These are phyloP conservation scores for Myodes glareolus DNA, from an alignment of 2,113 vertebrate species.

Conservation along the genomic window DNA sequence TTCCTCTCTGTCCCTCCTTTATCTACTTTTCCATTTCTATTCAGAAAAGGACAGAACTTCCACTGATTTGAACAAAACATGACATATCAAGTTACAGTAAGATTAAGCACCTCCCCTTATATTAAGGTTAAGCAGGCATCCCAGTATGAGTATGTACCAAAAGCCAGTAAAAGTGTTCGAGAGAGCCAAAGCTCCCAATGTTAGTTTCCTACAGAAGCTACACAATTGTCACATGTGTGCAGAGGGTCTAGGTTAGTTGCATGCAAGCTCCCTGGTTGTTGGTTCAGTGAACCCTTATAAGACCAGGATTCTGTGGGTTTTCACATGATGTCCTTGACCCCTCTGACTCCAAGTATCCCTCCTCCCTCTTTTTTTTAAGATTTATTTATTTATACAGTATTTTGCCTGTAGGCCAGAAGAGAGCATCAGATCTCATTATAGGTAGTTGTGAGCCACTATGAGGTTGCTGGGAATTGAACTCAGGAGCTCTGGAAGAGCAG, in stretches of 20 bases:
- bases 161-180: neutral
- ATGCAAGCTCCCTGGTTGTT: neutral
- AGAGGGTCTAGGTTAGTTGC: neutral
- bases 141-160: too few species aligned
- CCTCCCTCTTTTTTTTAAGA: neutral
- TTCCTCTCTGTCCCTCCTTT: neutral
- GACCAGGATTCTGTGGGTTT: neutral
- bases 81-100: neutral
- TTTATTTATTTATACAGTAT: too few species aligned
- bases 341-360: neutral
- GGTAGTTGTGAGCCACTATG: too few species aligned
- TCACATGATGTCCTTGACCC: neutral
- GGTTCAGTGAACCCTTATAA: neutral
- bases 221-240: neutral
- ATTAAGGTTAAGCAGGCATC: neutral
- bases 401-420: too few species aligned
- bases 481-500: too few species aligned
- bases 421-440: too few species aligned
- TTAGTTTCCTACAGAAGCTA: neutral
- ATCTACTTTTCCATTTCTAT: neutral
- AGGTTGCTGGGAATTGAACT: too few species aligned
- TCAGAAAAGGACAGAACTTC: neutral
- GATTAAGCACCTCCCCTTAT: neutral
- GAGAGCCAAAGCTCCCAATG: neutral
- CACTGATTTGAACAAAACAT: neutral